Evolutionary conservation across 2,113 vertebrate species (phyloP), one percentile per base, ranked within the genome.

Genomic region (Scomber japonicus): DNA sequence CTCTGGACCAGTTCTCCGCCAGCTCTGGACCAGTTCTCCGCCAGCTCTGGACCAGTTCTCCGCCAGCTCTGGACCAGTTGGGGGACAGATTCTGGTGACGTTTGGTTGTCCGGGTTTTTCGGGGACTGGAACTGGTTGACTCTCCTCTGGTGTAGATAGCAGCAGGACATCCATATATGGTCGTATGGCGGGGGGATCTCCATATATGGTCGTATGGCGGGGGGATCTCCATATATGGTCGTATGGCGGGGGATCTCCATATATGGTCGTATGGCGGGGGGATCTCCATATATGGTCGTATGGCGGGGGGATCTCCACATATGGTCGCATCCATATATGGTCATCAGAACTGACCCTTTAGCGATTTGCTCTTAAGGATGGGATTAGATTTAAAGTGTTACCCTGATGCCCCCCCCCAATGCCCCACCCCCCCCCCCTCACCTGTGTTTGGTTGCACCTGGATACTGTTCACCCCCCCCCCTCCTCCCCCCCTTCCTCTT

Each of bases 91-190:
- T 77, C 71, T 71, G 69, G 51, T 40, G 27, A 24, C 8, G 63
- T 49, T 64, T 67, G 66, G 55, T 78, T n/a, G 17, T 78, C 51
- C 62, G 49, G 56, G 49, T 80, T 74, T 80, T 74, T 73, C 44
- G 54, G 62, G 64, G 80, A 79, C 80, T 88, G 79, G 73, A 87
- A 45, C 82, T 67, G 71, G 56, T 82, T 68, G 74, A 50, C 88
- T 78, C 53, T 81, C 75, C 66, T 88, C 75, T 84, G 75, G 75
- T 90, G 86, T 93, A 88, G 66, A 91, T 93, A 89, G 75, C 82
- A 75, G 82, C 85, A 88, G 85, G 87, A 89, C 57, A 7, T 80
- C 78, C 85, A 72, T 83, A 86, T 80, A 84, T 87, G 87, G 82
- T 84, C 76, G 11, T 78, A n/a, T 21, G 51, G 70, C 5, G 27